Conservation (phyloP, 2,888 invertebrate species). For the Apamea crenata region DNA sequence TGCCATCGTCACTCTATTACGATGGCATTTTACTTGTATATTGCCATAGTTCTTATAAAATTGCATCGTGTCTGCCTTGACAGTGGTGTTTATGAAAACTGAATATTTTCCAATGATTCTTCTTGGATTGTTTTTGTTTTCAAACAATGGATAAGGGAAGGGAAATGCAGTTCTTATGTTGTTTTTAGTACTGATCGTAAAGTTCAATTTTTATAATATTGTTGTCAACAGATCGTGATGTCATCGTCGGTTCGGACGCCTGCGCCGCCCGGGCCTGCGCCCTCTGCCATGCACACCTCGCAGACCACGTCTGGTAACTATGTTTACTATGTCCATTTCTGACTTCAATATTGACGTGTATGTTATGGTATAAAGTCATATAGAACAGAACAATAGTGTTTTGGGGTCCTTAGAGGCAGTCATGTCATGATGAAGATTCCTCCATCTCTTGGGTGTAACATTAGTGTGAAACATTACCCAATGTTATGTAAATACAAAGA, state of each 20-base stretch:
- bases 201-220: neutral
- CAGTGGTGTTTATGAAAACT: slow-evolving; percentile 1
- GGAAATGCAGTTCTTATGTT: neutral
- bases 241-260: slow-evolving; percentile 87
- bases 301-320: slow-evolving; percentile 82
- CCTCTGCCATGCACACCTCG: slow-evolving; percentile 85
- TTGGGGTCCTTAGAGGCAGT: too few species aligned
- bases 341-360: neutral
- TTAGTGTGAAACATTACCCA: neutral
- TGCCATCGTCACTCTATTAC: slow-evolving; percentile 27
- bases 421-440: neutral
- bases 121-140: neutral
- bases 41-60: slow-evolving; percentile 8
- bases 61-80: neutral
- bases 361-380: neutral
- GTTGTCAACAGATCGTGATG: slow-evolving; percentile 83
- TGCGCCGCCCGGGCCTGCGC: slow-evolving; percentile 79
- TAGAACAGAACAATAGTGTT: neutral
- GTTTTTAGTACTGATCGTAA: neutral
- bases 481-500: neutral
- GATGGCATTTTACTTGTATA: neutral
- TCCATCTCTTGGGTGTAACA: neutral
- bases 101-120: neutral
- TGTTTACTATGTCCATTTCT: neutral
- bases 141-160: neutral